Evolutionary conservation across 35 echinoderm and acorn worm genomes (phyloP), one percentile per base, ranked within the genome.

Genomic region (Ophiothrix spiculata): DNA sequence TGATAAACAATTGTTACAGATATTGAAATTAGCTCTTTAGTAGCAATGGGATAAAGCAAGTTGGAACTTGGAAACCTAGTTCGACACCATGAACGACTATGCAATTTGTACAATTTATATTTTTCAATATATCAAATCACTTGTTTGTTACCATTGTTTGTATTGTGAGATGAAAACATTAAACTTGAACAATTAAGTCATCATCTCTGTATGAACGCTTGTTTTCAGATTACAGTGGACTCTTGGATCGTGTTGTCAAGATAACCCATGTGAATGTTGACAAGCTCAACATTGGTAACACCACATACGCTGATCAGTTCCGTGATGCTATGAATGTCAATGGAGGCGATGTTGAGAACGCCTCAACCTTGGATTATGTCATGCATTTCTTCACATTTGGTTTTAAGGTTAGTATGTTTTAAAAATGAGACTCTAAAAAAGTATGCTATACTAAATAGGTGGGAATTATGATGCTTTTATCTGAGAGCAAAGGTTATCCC

Each of bases 221-320:
- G 8, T 36, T 39, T 79, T 16, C 85, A 98, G 95, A 98, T 86
- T 98, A 93, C 56, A 91, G 63, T 64, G 76, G 84, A 40, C 89
- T 98, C 40, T 77, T 98, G 88, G 95, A 98, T 38, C 84, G 95
- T 32, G 95, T 98, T 8, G 91, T 98, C 15, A 89, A 89, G 56
- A 98, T 98, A 40, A 98, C 95, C 1, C 88, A 93, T 46, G 87
- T 98, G 36, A 98, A 98, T 88, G 79, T 98, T 40, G 95, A 98
- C 74, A 84, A 91, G 16, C 54, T 98, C 0, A 90, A 87, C 46
- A 88, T 98, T 17, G 95, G 95, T 83, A 98, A 98, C 74, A 23
- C 95, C 6, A 81, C 91, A 23, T 98, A 91, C 54, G 91, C 88
- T 36, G 91, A 98, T 81, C 95, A 98, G 64, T 98, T 98, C 83